Conservation (phyloP, 2,888 invertebrate genomes). For the Notodonta ziczac region DNA sequence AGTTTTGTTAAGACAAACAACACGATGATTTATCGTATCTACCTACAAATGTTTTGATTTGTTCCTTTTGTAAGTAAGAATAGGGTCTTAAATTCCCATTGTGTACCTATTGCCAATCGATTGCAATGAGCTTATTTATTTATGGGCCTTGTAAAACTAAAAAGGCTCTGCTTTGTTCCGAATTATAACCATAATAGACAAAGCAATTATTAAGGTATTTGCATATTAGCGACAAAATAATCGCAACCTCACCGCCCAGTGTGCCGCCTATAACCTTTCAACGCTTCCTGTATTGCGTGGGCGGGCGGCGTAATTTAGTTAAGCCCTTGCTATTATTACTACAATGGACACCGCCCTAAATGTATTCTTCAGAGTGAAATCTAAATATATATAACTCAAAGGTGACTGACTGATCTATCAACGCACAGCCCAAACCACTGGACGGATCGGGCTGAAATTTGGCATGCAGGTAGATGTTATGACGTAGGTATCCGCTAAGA, state of each 20-base stretch:
- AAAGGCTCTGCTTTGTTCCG: too few species aligned
- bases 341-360: neutral
- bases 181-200: too few species aligned
- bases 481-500: too few species aligned
- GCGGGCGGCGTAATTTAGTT: slow-evolving; percentile 17
- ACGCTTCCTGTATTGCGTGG: slow-evolving; percentile 2
- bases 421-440: too few species aligned
- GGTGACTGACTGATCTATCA: too few species aligned
- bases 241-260: neutral
- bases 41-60: slow-evolving; percentile 30
- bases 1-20: slow-evolving; percentile 36
- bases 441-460: too few species aligned
- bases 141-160: neutral
- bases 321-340: slow-evolving; percentile 13
- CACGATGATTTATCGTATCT: slow-evolving; percentile 29
- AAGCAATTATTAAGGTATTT: neutral
- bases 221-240: neutral
- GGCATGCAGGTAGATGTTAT: too few species aligned
- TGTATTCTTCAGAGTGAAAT: too few species aligned
- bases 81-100: slow-evolving; percentile 5
- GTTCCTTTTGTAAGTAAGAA: slow-evolving; percentile 20
- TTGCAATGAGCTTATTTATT: slow-evolving; percentile 1
- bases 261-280: neutral
- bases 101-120: neutral
- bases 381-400: too few species aligned